Evolutionary conservation across 2,888 invertebrate genomes (phyloP).

Genomic region (Drosophila yooni): DNA sequence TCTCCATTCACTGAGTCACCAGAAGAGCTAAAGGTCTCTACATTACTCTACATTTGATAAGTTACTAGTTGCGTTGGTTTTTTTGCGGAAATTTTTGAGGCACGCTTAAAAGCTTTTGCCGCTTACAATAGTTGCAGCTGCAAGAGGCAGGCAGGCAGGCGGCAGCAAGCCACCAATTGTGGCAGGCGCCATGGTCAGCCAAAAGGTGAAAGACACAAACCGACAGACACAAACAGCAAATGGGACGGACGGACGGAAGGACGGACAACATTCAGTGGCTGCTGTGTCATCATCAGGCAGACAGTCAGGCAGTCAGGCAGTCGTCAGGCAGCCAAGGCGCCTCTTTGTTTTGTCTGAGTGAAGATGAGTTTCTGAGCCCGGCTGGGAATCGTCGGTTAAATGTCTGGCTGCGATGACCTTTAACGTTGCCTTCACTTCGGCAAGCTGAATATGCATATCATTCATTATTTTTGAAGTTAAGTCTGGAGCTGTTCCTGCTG

Average conservation of each 20-base stretch:
- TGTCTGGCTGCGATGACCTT: conserved; percentile 64
- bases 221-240: conserved; percentile 17
- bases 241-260: conserved; percentile 26
- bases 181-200: conserved; percentile 74
- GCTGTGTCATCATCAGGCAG: conserved; percentile 68
- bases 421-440: conserved; percentile 65
- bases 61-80: conserved; percentile 22
- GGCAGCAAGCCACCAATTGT: conserved; percentile 36
- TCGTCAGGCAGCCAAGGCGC: neutral
- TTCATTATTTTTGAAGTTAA: conserved; percentile 53
- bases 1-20: neutral
- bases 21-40: neutral
- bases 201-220: conserved; percentile 70
- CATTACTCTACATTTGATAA: conserved; percentile 39
- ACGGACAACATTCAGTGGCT: conserved; percentile 40
- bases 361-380: conserved; percentile 3
- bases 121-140: conserved; percentile 35
- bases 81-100: conserved; percentile 57
- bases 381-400: conserved; percentile 33
- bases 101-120: conserved; percentile 55
- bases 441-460: conserved; percentile 70
- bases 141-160: neutral
- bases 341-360: conserved; percentile 1
- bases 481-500: conserved; percentile 7
- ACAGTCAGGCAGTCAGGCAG: conserved; percentile 8